A percentile compares a stretch with the other conserved stretches of the same genome.
Conservation (phyloP, 2,113 vertebrate genomes). For the Stigmatopora nigra region DNA sequence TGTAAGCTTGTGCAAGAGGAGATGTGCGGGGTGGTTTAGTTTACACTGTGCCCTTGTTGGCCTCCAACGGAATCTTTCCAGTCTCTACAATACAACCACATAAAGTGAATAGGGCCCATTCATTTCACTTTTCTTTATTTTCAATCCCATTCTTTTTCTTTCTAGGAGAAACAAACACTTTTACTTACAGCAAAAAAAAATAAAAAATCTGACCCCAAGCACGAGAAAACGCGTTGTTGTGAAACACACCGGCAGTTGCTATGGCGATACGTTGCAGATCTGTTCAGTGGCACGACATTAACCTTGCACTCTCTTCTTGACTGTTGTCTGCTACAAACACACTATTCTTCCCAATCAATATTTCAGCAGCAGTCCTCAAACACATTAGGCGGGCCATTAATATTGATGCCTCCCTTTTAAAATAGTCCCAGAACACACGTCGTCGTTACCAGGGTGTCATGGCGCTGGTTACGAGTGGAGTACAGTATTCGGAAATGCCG, state of each 20-base stretch:
- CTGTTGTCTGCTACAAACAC: slow-evolving; percentile 33
- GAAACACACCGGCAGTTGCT: slow-evolving; percentile 55
- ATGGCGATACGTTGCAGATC: slow-evolving; percentile 50
- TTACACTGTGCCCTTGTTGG: slow-evolving; percentile 29
- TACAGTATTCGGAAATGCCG: slow-evolving; percentile 3
- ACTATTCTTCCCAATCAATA: slow-evolving; percentile 42
- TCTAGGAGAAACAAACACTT: slow-evolving; percentile 11
- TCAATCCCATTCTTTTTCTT: background rate
- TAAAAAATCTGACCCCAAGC: slow-evolving; percentile 23
- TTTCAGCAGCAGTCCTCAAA: slow-evolving; percentile 28
- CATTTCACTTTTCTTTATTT: slow-evolving; percentile 7
- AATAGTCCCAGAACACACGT: background rate
- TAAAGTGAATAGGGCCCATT: slow-evolving; percentile 38
- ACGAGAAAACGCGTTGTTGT: slow-evolving; percentile 40
- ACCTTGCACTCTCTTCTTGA: slow-evolving; percentile 43
- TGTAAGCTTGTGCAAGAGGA: slow-evolving; percentile 27
- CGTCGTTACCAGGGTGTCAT: background rate
- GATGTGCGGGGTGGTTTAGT: slow-evolving; percentile 24
- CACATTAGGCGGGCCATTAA: slow-evolving; percentile 15
- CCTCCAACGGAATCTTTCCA: slow-evolving; percentile 33
- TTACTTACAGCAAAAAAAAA: slow-evolving; percentile 19
- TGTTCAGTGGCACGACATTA: slow-evolving; percentile 52
- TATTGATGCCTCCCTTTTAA: slow-evolving; percentile 1
- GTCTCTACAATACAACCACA: slow-evolving; percentile 46
- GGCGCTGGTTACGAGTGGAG: background rate